Evolutionary conservation across 1,140 invertebrate species (phyloP).

Genomic region (Papilio xuthus): DNA sequence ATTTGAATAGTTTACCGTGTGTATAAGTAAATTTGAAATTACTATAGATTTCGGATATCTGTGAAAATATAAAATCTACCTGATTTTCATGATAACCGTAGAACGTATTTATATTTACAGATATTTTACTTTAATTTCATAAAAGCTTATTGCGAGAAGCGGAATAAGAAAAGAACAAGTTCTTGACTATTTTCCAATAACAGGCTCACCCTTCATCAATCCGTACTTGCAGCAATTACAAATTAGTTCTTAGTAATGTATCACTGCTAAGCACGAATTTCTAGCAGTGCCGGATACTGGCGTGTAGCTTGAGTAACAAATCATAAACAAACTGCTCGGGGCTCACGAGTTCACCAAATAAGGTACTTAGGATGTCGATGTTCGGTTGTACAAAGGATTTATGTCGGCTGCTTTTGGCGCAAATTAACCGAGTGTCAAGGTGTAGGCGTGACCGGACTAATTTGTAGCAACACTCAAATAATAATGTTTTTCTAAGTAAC

Average conservation of each 20-base stretch:
- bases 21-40: too few species aligned
- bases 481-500: slow-evolving; percentile 26
- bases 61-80: too few species aligned
- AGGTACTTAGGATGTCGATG: slow-evolving; percentile 63
- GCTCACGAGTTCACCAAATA: slow-evolving; percentile 74
- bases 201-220: slow-evolving; percentile 20
- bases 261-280: slow-evolving; percentile 32
- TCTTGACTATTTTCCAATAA: not conserved
- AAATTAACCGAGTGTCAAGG: slow-evolving; percentile 70
- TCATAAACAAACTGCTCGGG: slow-evolving; percentile 68
- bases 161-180: not conserved
- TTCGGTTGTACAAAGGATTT: slow-evolving; percentile 72
- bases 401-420: slow-evolving; percentile 70
- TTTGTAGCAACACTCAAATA: slow-evolving; percentile 52
- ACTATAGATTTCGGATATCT: too few species aligned
- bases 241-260: slow-evolving; percentile 33
- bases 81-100: not conserved
- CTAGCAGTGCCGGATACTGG: slow-evolving; percentile 27
- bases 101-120: not conserved
- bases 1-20: too few species aligned
- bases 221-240: slow-evolving; percentile 20
- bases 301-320: slow-evolving; percentile 56
- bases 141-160: not conserved
- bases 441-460: slow-evolving; percentile 72
- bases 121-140: not conserved